Base-by-base conservation (phyloP, 2,113 vertebrate genomes). In the Caloenas nicobarica region DNA sequence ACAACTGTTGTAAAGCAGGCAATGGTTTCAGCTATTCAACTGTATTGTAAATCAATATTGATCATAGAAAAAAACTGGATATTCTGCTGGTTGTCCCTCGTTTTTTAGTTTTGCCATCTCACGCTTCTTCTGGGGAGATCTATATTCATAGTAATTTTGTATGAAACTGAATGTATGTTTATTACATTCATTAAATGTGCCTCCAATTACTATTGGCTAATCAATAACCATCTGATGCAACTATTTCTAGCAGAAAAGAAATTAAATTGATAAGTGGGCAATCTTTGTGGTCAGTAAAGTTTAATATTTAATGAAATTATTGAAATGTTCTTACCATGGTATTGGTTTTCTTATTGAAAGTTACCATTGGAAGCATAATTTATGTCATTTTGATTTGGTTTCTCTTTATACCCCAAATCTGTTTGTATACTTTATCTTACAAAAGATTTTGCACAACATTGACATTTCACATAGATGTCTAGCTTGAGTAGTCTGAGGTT, bases 261-360 rank as follows among this genome's bases (percentile, higher is more conserved):
- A 84, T 91, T 77, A 94, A 96, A 83, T 60, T 96, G 88, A 51
- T 86, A 87, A 94, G 42, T 73, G 44, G 57, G 65, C 56, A 80
- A 89, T 90, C 61, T 88, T 51, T 77, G 66, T 84, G 66, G 65
- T 93, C 78, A 78, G 34, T 81, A 56, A 72, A 80, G 56, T 56
- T 79, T 62, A 85, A 83, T 88, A 86, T 76, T 94, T 97, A 95
- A 95, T 97, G 73, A 94, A 82, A 82, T 79, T 93, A 91, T 95
- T 91, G 84, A 91, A 79, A 66, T 85, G 23, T 86, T 96, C 60
- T 87, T 91, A 31, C 71, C 17, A 8, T 66, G 76, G 11, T 28
- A 42, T 81, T 68, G 54, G 9, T 89, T 95, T 95, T 95, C 88
- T 58, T 87, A 61, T 85, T 91, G 88, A 66, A 95, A 86, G 56